A percentile compares a stretch with the other conserved stretches of the same genome.
Evolutionary conservation across 2,797 vertebrate species (phyloP).

Genomic region (Pipistrellus pipistrellus): DNA sequence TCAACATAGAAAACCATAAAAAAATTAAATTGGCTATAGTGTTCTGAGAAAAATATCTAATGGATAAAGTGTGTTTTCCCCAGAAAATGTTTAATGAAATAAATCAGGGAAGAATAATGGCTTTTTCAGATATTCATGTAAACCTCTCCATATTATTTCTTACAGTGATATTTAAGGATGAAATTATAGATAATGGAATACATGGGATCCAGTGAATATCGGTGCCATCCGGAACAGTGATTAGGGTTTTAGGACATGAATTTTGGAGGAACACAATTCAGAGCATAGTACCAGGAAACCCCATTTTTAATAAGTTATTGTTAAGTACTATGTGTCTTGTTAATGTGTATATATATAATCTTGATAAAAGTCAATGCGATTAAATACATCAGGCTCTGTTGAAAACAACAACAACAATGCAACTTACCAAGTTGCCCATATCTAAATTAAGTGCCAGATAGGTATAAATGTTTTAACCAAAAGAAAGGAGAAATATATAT

Average conservation of each 20-base stretch:
- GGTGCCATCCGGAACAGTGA: background rate
- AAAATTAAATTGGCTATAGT: background rate
- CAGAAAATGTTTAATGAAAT: background rate
- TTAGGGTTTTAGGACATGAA: background rate
- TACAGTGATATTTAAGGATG: background rate
- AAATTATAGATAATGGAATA: background rate
- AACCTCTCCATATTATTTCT: background rate
- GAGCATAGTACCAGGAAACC: background rate
- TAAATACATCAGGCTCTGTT: background rate
- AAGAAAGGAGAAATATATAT: too few species aligned
- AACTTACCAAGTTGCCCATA: background rate
- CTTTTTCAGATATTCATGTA: background rate
- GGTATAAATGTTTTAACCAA: background rate
- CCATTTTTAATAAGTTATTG: background rate
- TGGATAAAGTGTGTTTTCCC: background rate
- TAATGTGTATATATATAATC: background rate
- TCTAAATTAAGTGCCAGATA: background rate
- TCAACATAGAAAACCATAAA: background rate
- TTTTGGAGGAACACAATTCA: background rate
- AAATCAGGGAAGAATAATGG: background rate
- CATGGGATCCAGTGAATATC: background rate
- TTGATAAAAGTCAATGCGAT: background rate
- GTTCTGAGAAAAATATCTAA: background rate
- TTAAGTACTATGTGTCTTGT: background rate
- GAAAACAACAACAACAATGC: background rate